Conservation (phyloP, 2,888 invertebrate genomes). For the Heliconius sara region DNA sequence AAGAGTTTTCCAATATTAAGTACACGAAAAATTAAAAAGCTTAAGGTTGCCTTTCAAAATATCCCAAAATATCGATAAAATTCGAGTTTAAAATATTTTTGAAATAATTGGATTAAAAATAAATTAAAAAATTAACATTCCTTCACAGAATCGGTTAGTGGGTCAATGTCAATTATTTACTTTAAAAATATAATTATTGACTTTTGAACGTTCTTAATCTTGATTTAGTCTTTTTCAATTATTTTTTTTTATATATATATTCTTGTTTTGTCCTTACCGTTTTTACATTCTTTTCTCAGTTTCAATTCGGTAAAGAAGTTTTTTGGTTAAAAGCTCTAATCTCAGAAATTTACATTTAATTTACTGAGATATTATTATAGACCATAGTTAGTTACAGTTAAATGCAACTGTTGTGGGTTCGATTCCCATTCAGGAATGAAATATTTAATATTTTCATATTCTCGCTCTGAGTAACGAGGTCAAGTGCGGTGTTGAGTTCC, state of each 20-base stretch:
- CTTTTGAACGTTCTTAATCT: not conserved
- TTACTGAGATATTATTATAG: too few relatives aligned
- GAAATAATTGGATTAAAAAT: not conserved
- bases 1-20: not conserved
- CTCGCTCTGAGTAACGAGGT: not conserved
- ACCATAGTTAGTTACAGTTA: too few relatives aligned
- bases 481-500: not conserved
- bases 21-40: not conserved
- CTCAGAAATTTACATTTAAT: too few relatives aligned
- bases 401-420: too few relatives aligned
- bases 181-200: not conserved
- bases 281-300: not conserved
- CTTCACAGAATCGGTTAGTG: not conserved
- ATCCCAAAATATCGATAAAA: not conserved
- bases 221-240: not conserved
- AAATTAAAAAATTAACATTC: not conserved
- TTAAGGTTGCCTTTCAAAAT: not conserved
- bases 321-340: too few relatives aligned
- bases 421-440: too few relatives aligned
- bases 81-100: not conserved
- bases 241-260: not conserved
- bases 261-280: conserved; percentile 1
- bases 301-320: not conserved
- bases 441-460: too few relatives aligned
- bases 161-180: conserved; percentile 14